phyloP scores from a whole-genome alignment of 2,113 vertebrate species.

The Chlorodrepanis virens region DNA sequence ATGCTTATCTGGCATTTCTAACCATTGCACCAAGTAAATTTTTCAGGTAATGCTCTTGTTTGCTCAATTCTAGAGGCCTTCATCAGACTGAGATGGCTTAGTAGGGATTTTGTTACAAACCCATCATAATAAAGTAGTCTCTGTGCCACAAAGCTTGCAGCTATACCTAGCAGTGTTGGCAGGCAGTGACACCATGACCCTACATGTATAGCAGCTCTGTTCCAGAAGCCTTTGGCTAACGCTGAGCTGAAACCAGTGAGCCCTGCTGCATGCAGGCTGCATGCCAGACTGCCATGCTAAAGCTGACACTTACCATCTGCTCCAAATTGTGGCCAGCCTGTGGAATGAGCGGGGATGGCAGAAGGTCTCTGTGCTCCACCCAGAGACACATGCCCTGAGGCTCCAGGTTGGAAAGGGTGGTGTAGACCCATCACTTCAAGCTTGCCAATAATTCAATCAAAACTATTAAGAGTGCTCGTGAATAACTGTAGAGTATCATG shows the following conservation, averaged over 20 bases:
- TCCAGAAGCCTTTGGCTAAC: neutral
- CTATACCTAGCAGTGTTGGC: neutral
- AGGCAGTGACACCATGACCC: neutral
- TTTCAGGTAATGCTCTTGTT: neutral
- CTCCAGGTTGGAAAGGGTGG: neutral
- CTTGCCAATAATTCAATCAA: neutral
- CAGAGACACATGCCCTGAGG: neutral
- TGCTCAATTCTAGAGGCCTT: neutral
- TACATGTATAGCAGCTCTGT: neutral
- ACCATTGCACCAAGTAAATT: neutral
- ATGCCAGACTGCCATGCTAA: neutral
- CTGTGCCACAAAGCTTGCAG: neutral
- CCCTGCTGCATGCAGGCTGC: neutral
- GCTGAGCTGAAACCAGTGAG: neutral
- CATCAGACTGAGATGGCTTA: neutral
- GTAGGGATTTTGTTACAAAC: neutral
- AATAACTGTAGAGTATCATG: neutral
- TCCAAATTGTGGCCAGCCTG: neutral
- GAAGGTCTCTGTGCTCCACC: neutral
- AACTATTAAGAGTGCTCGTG: neutral
- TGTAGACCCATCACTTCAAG: neutral
- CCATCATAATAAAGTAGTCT: neutral
- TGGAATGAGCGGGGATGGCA: rapidly evolving
- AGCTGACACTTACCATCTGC: neutral
- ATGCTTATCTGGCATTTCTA: neutral